A percentile compares a stretch with the other conserved stretches of the same genome.
phyloP scores from a whole-genome alignment of 1,140 invertebrate species.

The Drosophila seguyi region DNA sequence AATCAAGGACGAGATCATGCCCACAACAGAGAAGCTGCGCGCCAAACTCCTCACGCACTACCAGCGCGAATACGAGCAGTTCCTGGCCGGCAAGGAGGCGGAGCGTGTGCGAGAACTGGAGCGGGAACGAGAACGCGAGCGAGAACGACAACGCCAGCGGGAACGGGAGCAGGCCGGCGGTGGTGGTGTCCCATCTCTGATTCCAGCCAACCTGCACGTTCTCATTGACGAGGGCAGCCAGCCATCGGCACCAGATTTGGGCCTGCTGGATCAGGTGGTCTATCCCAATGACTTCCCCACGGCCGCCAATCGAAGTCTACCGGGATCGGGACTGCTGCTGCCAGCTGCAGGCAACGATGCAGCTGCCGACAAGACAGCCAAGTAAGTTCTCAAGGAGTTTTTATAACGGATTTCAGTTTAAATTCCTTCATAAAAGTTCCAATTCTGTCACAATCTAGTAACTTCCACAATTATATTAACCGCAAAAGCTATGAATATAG shows the following conservation, averaged over 20 bases:
- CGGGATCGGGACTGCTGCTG: conserved; percentile 72
- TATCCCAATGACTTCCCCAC: conserved; percentile 85
- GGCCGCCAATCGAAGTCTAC: conserved; percentile 69
- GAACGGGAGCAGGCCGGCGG: conserved; percentile 45
- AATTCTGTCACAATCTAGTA: not conserved
- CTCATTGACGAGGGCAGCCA: conserved; percentile 71
- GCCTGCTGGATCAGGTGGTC: conserved; percentile 77
- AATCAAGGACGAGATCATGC: conserved; percentile 92
- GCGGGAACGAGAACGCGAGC: conserved; percentile 84
- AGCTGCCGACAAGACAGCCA: conserved; percentile 48
- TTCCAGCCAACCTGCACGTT: conserved; percentile 79
- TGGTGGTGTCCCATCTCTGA: conserved; percentile 50
- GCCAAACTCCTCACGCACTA: conserved; percentile 91
- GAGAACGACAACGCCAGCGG: conserved; percentile 80
- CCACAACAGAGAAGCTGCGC: conserved; percentile 94
- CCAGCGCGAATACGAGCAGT: conserved; percentile 90
- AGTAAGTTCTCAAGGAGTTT: conserved; percentile 33
- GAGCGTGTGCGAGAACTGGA: conserved; percentile 72
- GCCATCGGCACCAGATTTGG: conserved; percentile 74
- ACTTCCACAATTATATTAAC: not conserved
- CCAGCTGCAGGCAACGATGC: conserved; percentile 52
- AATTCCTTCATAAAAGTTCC: not conserved
- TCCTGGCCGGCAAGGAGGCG: conserved; percentile 86
- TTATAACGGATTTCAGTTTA: not conserved
- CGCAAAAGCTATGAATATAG: not conserved